Base-by-base conservation (phyloP, 2,888 invertebrate genomes). In the Synanthedon formicaeformis region DNA sequence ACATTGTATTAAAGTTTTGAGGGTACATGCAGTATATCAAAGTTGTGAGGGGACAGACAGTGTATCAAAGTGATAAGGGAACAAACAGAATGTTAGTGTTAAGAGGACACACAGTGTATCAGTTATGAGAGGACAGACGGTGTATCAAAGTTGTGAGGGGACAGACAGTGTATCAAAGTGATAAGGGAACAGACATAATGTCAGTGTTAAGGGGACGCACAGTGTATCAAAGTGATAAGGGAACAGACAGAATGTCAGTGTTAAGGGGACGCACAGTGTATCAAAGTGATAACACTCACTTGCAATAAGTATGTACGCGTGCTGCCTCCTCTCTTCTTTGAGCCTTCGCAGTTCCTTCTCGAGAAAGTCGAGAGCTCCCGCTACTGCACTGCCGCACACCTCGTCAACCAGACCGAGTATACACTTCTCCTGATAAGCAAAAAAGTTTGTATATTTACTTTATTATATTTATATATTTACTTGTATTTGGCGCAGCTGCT, bases 281-380 rank as follows among this genome's bases (percentile, higher is more conserved):
- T 2, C 41, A 5, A 10, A 16, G 16, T 16, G 16, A 16, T 2
- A 12, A 23, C 27, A 67, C 75, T 68, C 18, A 85, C 85, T 34
- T 0, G 94, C 94, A 45, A 96, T 78, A 60, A 96, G 85, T 27
- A 93, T 91, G 69, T 93, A 91, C 0, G 95, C 94, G 63, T 96
- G 95, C 12, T 93, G 91, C 55, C 91, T 89, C 5, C 95, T 88
- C 71, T 96, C 95, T 61, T 94, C 93, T 57, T 92, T 89, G 1
- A 96, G 79, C 11, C 95, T 88, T 11, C 90, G 75, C 58, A 96
- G 82, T 76, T 96, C 96, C 71, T 96, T 93, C 71, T 92, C 91
- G 13, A 96, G 79, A 71, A 87, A 87, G 72, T 85, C 92, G 56
- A 96, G 81, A 34, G 93, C 89, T 8, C 92, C 91, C 0, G 93